Evolutionary conservation across 2,888 invertebrate species (phyloP).

Genomic region (Synanthedon vespiformis): DNA sequence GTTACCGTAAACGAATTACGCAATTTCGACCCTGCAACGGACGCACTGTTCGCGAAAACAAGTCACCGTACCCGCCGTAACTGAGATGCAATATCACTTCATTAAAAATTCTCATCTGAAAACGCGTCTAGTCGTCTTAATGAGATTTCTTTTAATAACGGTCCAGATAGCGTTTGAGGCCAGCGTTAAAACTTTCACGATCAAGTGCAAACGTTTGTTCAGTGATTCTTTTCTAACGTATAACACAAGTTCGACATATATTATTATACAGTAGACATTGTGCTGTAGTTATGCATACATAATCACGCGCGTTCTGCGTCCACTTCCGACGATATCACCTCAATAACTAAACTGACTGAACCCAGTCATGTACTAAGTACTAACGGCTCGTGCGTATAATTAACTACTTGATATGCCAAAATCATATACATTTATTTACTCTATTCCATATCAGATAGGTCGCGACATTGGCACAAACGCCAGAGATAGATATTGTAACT

Average conservation of each 20-base stretch:
- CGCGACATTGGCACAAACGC: not conserved
- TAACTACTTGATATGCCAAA: conserved; percentile 17
- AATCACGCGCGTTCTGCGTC: conserved; percentile 29
- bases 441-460: not conserved
- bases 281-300: conserved; percentile 20
- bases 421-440: conserved; percentile 7
- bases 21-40: conserved; percentile 33
- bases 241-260: conserved; percentile 28
- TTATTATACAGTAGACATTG: too few relatives aligned
- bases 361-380: too few relatives aligned
- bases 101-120: too few relatives aligned
- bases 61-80: not conserved
- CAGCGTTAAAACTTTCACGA: conserved; percentile 64
- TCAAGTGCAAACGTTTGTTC: conserved; percentile 52
- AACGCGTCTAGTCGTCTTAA: conserved; percentile 5
- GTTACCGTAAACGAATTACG: conserved; percentile 32
- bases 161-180: conserved; percentile 50
- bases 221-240: conserved; percentile 43
- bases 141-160: conserved; percentile 56
- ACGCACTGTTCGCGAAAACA: conserved; percentile 21
- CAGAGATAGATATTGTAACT: too few relatives aligned
- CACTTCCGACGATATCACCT: conserved; percentile 47
- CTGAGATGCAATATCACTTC: too few relatives aligned
- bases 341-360: conserved; percentile 34
- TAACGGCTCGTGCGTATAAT: conserved; percentile 4